phyloP scores from a whole-genome alignment of 2,888 invertebrate genomes.

The Stenichneumon culpator region DNA sequence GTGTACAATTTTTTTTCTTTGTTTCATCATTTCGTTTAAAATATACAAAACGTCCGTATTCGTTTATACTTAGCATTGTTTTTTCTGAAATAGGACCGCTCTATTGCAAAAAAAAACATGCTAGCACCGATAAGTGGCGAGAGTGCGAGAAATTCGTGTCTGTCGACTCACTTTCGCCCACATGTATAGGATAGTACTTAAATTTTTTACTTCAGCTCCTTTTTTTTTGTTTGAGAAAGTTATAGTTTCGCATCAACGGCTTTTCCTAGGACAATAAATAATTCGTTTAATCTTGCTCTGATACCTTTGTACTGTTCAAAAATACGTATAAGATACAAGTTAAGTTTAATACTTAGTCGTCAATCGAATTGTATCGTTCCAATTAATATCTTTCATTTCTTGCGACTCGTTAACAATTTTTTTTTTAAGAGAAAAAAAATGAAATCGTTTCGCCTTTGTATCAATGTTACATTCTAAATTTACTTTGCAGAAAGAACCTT shows the following conservation, averaged over 20 bases:
- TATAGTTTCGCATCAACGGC: constrained; percentile 27
- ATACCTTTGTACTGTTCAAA: constrained; percentile 55
- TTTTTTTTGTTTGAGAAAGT: constrained; percentile 34
- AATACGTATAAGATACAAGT: constrained; percentile 47
- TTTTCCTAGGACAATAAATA: constrained; percentile 58
- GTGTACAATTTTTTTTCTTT: constrained; percentile 20
- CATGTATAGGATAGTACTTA: constrained; percentile 23
- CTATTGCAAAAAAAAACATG: constrained; percentile 72
- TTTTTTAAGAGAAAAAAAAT: constrained; percentile 10
- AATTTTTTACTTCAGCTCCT: constrained; percentile 1
- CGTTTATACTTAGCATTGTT: constrained; percentile 53
- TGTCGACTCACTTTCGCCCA: constrained; percentile 10
- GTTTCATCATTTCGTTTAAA: constrained; percentile 34
- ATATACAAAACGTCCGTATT: constrained; percentile 50
- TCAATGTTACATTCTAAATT: constrained; percentile 40
- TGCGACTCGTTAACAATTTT: constrained; percentile 7
- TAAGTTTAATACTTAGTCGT: constrained; percentile 52
- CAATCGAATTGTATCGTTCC: constrained; percentile 35
- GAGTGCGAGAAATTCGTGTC: constrained; percentile 44
- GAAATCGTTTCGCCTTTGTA: constrained; percentile 2
- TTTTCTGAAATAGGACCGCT: constrained; percentile 73
- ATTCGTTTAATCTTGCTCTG: constrained; percentile 53
- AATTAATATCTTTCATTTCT: constrained; percentile 28
- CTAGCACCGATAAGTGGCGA: constrained; percentile 59
- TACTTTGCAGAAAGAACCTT: constrained; percentile 41